Base-by-base conservation (phyloP, 2,113 vertebrate species). In the Pollimyrus isidori region DNA sequence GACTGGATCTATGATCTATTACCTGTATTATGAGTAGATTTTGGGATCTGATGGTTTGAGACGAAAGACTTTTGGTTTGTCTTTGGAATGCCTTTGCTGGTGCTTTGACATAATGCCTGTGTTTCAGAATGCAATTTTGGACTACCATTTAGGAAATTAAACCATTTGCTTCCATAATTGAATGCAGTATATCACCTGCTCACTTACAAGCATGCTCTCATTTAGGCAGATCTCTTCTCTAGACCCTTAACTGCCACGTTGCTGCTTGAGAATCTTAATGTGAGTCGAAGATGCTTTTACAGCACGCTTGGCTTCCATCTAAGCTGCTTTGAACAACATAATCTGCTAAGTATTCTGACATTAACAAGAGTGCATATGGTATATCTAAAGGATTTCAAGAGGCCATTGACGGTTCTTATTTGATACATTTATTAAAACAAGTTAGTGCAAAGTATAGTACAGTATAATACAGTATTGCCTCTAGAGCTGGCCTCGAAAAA, bases 401-500 rank as follows among this genome's bases (percentile, higher is more conserved):
- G 19, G 39, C 82, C 39, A 35, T 80, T 42, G 73, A 80, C 6
- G 35, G 30, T 35, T 76, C 30, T 76, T 80, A 80, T 35, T 42
- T 80, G 73, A 80, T 80, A 80, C 4, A 15, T 42, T 80, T 80
- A 80, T 80, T 80, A 80, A 80, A 80, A 80, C 73, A 80, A 80
- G 23, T 69, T n/a, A 69, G 73, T 7, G 35, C 73, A 76, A 76
- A 76, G 73, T 42, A 80, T 80, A 42, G 35, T 80, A 80, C 73
- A 39, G 73, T 42, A 80, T 42, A 42, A 80, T 80, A 42, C 73
- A 80, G 30, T 80, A 80, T 42, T 80, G 30, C 30, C 73, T 76
- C 30, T 76, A 76, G 69, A 76, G 23, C 17, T 42, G 48, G 42
- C 6, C 35, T 58, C n/a, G 26, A 76, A 88, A 49, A 88, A 10